Base-by-base conservation (phyloP, 2,113 vertebrate species). In the Crotalus horridus region DNA sequence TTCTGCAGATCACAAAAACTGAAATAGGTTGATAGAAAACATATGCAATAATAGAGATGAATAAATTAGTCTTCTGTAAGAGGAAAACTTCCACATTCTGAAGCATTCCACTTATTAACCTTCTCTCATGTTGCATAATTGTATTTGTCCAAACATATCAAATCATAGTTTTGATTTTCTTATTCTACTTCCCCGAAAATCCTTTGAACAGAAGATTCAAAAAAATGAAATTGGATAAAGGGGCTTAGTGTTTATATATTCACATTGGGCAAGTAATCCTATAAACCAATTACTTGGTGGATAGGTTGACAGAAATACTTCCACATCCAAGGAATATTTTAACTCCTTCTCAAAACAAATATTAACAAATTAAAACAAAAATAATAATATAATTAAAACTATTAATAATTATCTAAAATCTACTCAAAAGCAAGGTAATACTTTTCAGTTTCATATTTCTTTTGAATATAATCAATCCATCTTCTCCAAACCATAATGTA, bases 201-300 rank as follows among this genome's bases (percentile, higher is more conserved):
- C 46, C 3, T 93, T 92, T 91, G 33, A 94, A 94, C 64, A 24
- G 21, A 91, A 87, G 8, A 90, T 89, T 13, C 93, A 91, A 93
- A 95, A 46, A 3, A 39, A 4, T 43, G 20, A 29, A 3, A 26
- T 92, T 90, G 90, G 93, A 39, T 59, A 53, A 1, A 11, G 56
- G 8, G 86, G 69, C 6, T 9, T 55, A 56, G 17, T 53, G 0
- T 26, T 86, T 81, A 89, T 15, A 33, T 51, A 90, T 43, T 74
- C 6, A 55, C 17, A 74, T 90, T 90, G 46, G 86, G 0, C 51
- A 48, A 21, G 61, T 51, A 21, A 48, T 74, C 59, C 39, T 90
- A 11, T n/a, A n/a, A 24, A 23, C 58, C 13, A 90, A 23, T 90
- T 90, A 48, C 8, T 51, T 48, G n/a, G 29, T 87, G 86, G 26